A percentile compares a stretch with the other conserved stretches of the same genome.
Conservation (phyloP, 2,797 vertebrate species). For the Ptychobarbus kaznakovi region DNA sequence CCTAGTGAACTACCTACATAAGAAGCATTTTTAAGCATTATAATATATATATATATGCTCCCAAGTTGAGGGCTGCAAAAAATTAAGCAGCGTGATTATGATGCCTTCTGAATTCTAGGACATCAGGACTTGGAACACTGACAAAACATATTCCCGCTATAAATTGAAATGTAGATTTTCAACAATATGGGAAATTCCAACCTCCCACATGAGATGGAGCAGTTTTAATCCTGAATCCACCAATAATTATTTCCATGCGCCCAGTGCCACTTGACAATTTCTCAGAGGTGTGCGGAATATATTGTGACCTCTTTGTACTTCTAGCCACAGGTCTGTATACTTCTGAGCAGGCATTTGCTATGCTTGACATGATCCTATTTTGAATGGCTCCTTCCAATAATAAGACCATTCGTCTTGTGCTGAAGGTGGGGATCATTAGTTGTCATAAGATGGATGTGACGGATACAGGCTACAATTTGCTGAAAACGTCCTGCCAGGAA, state of each 20-base stretch:
- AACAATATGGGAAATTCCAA: not conserved
- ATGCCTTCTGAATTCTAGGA: not conserved
- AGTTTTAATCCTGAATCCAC: not conserved
- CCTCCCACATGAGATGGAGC: not conserved
- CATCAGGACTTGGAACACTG: not conserved
- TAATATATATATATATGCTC: not conserved
- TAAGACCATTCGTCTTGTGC: constrained; percentile 79
- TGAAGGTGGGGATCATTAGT: constrained; percentile 71
- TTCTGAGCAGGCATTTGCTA: constrained; percentile 61
- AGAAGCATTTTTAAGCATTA: not conserved
- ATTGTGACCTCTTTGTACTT: not conserved
- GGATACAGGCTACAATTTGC: constrained; percentile 60
- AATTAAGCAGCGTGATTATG: not conserved
- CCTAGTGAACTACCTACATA: not conserved
- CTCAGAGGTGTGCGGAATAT: not conserved
- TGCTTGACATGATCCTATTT: constrained; percentile 73
- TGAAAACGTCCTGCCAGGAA: constrained; percentile 55
- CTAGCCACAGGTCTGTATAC: constrained; percentile 58
- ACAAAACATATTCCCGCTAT: not conserved
- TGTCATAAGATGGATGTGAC: constrained; percentile 75
- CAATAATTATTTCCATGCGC: not conserved
- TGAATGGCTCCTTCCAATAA: constrained; percentile 72
- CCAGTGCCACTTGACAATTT: not conserved
- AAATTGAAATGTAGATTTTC: not conserved
- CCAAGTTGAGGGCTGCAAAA: not conserved